Conservation (phyloP, 2,888 invertebrate species). For the Drosophila leonis region DNA sequence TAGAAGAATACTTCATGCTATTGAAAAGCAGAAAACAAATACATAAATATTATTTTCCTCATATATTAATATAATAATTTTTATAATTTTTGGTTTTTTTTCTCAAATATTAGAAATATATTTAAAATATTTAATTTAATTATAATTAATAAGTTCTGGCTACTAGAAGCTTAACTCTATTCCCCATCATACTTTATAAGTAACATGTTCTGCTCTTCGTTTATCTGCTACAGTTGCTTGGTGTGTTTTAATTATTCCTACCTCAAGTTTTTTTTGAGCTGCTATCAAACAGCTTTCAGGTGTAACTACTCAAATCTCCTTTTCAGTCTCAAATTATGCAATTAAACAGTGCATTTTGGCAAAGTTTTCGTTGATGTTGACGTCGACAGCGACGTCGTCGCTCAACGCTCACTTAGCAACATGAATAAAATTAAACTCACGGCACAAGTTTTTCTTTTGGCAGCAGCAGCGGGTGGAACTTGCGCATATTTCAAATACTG, state of each 20-base stretch:
- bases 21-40: too few relatives aligned
- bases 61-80: too few relatives aligned
- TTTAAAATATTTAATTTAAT: too few relatives aligned
- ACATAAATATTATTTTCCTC: too few relatives aligned
- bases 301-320: slow-evolving; percentile 66
- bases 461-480: slow-evolving; percentile 49
- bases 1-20: not conserved
- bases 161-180: too few relatives aligned
- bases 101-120: too few relatives aligned
- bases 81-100: not conserved
- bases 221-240: not conserved
- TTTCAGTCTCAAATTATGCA: slow-evolving; percentile 76
- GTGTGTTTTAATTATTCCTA: slow-evolving; percentile 14
- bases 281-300: slow-evolving; percentile 50
- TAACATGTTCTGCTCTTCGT: not conserved
- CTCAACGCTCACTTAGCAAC: slow-evolving; percentile 79
- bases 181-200: too few relatives aligned
- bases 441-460: slow-evolving; percentile 72
- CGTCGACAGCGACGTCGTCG: slow-evolving; percentile 36
- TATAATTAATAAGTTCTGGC: too few relatives aligned
- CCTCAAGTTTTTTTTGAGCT: slow-evolving; percentile 10
- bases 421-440: slow-evolving; percentile 79
- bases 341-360: slow-evolving; percentile 74
- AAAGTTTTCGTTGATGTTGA: slow-evolving; percentile 52
- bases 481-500: slow-evolving; percentile 78